Conservation (phyloP, 2,113 vertebrate genomes). For the Onychostoma macrolepis region DNA sequence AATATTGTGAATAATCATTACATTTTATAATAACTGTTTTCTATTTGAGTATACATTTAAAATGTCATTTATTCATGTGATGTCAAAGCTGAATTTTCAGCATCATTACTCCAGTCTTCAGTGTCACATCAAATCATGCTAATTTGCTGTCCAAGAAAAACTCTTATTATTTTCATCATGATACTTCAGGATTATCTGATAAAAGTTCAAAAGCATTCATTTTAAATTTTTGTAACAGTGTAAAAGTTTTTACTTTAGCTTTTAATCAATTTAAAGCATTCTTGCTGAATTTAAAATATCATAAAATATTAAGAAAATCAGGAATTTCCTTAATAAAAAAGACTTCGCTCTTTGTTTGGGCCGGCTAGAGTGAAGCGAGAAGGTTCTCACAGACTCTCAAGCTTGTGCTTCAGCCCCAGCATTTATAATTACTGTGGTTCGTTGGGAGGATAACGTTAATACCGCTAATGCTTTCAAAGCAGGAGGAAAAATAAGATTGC, state of each 20-base stretch:
- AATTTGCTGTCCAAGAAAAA: not conserved
- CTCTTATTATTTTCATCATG: not conserved
- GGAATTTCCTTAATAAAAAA: no score
- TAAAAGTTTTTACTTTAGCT: no score
- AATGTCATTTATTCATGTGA: not conserved
- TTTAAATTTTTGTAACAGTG: no score
- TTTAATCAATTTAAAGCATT: no score
- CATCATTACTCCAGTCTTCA: not conserved
- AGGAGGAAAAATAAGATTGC: conserved; percentile 23
- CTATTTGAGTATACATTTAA: not conserved
- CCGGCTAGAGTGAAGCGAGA: not conserved
- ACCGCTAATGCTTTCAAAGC: conserved; percentile 29
- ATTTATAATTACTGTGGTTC: not conserved
- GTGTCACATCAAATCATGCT: not conserved
- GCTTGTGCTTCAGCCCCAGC: not conserved
- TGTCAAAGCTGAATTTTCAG: not conserved
- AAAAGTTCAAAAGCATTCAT: no score
- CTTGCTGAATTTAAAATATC: no score
- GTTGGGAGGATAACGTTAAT: not conserved
- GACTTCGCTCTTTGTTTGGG: not conserved
- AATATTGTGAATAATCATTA: not conserved
- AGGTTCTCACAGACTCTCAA: not conserved
- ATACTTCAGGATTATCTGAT: no score
- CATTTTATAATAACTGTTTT: not conserved
- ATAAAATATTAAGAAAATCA: no score